Conservation (phyloP, 2,888 invertebrate species). For the Polietes domitor region DNA sequence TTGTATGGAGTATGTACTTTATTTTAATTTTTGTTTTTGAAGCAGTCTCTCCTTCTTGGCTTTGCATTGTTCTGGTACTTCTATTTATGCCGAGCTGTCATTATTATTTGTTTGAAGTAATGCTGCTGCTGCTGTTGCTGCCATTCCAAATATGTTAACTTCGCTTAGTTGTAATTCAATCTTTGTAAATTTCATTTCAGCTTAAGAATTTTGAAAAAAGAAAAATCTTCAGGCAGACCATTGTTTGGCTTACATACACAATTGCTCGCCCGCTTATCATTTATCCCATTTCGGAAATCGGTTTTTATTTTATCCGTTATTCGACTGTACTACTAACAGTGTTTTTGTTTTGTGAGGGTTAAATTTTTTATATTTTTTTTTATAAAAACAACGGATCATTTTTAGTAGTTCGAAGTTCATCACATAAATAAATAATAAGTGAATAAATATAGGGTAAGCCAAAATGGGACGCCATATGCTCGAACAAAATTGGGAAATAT, state of each 20-base stretch:
- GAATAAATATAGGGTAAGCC: too few relatives aligned
- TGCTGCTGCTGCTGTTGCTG: too few relatives aligned
- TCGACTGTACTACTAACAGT: too few relatives aligned
- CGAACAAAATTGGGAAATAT: too few relatives aligned
- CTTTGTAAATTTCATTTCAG: background rate
- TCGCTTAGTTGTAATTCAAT: slow-evolving; percentile 11
- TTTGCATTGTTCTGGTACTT: background rate
- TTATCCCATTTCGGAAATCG: background rate
- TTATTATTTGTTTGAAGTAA: slow-evolving; percentile 16
- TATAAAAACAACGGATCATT: too few relatives aligned
- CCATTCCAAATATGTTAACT: background rate
- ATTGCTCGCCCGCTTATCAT: background rate
- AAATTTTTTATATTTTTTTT: too few relatives aligned
- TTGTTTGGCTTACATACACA: slow-evolving; percentile 7
- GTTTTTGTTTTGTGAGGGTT: too few relatives aligned
- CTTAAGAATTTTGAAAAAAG: background rate
- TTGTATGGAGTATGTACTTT: background rate
- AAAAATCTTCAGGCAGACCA: background rate
- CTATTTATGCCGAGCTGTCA: slow-evolving; percentile 26
- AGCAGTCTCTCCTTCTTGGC: background rate
- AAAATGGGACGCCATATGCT: too few relatives aligned
- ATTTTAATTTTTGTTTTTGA: background rate
- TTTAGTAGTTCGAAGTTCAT: too few relatives aligned
- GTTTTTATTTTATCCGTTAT: too few relatives aligned
- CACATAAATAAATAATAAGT: too few relatives aligned